Base-by-base conservation (phyloP, 2,797 vertebrate genomes). In the Phaenicophaeus curvirostris region DNA sequence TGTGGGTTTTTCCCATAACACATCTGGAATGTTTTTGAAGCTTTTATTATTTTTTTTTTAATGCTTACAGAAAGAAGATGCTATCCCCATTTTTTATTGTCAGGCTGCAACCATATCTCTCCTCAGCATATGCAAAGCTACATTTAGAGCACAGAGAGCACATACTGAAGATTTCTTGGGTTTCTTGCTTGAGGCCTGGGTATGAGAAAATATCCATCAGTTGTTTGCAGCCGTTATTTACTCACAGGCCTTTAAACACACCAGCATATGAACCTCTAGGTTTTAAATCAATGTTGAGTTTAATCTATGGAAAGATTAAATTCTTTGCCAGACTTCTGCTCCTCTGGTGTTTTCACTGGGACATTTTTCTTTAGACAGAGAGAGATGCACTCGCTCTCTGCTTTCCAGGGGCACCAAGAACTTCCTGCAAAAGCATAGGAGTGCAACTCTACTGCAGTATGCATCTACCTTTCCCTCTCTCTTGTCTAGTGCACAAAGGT, bases 241-340 rank as follows among this genome's bases (percentile, higher is more conserved):
- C 50, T 79, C 58, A 73, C 14, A 85, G n/a, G 30, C 35, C 25
- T 85, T 72, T 35, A 58, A 79, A 62, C 11, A 50, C 2, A 54
- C 4, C 18, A 54, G 33, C 0, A 0, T 39, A 39, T 11, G 33
- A 85, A 77, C 39, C n/a, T 25, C 6, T 5, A 46, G 23, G 31
- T 25, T 85, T 80, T 72, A 85, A 55, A 62, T 46, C 14, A 61
- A 11, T 4, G 3, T 8, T 48, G 16, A 39, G 12, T n/a, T 19
- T 82, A 19, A 72, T 28, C 25, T 59, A 9, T 0, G 1, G 31
- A 63, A 20, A 79, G 9, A 73, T 0, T 3, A 3, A 78, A 62
- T 44, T 54, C 15, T 73, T 78, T 55, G 21, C 35, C 23, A 54
- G 28, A 27, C 8, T 73, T 91, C 21, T 62, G n/a, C 15, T 80